Percentiles rank a stretch among this genome's conserved stretches.
phyloP scores from a whole-genome alignment of 2,797 vertebrate species.

The Microtus agrestis region DNA sequence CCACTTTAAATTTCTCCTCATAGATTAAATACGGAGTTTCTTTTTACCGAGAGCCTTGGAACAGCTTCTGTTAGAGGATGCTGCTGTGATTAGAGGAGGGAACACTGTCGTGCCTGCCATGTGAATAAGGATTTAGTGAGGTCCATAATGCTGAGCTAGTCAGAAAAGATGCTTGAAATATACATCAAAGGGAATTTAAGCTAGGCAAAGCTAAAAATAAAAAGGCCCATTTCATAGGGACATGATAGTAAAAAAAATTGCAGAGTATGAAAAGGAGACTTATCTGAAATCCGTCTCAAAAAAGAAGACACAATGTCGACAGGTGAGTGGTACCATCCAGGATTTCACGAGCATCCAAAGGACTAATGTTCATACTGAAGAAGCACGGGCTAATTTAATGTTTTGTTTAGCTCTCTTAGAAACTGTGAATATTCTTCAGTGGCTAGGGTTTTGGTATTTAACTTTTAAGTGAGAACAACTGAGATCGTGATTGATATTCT shows the following conservation, averaged over 20 bases:
- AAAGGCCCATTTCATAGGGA: conserved; percentile 67
- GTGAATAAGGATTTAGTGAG: conserved; percentile 72
- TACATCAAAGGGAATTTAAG: conserved; percentile 81
- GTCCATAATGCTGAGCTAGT: conserved; percentile 67
- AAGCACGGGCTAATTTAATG: conserved; percentile 36
- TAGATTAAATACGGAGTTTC: conserved; percentile 65
- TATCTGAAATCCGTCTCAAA: conserved; percentile 42
- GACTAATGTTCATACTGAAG: conserved; percentile 28
- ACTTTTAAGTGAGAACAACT: conserved; percentile 39
- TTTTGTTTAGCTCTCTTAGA: conserved; percentile 8
- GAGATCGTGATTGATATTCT: neutral
- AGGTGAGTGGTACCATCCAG: conserved; percentile 32
- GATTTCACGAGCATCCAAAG: neutral
- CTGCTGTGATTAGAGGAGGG: conserved; percentile 66
- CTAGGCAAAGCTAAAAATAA: conserved; percentile 78
- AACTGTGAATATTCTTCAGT: neutral
- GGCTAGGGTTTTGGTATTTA: conserved; percentile 1
- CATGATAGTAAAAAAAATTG: conserved; percentile 67
- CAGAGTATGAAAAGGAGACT: conserved; percentile 47
- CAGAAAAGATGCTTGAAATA: conserved; percentile 78
- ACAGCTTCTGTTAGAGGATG: conserved; percentile 64
- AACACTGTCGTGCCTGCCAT: conserved; percentile 62
- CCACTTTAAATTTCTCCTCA: conserved; percentile 74
- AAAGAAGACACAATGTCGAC: conserved; percentile 1
- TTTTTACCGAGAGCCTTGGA: neutral